These are phyloP conservation scores for Pandemis heparana DNA, from an alignment of 2,888 invertebrate species.

Conservation along the genomic window DNA sequence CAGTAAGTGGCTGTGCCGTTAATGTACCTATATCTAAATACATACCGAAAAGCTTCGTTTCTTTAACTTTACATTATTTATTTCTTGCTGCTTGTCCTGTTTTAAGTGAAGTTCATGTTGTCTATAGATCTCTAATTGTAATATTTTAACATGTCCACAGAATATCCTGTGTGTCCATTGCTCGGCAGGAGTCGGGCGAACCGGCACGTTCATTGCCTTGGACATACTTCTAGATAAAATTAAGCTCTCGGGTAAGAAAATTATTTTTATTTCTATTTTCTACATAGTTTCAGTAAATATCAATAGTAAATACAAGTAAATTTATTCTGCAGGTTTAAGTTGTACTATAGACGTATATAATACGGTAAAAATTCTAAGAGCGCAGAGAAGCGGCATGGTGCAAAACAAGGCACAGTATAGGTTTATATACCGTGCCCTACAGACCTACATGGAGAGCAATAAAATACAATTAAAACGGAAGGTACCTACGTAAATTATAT, in stretches of 20 bases:
- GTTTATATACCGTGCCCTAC: conserved; percentile 98
- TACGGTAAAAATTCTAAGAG: conserved; percentile 96
- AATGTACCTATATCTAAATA: too few relatives aligned
- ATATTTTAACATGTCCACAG: conserved; percentile 53
- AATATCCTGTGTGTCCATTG: conserved; percentile 95
- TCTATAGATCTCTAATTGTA: too few relatives aligned
- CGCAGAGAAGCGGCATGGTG: conserved; percentile 98
- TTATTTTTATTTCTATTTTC: neutral
- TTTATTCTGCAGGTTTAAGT: conserved; percentile 86
- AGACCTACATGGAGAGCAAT: conserved; percentile 92
- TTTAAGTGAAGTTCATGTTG: too few relatives aligned
- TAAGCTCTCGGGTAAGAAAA: conserved; percentile 88
- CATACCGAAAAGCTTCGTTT: neutral
- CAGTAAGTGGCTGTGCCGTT: too few relatives aligned
- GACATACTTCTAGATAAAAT: conserved; percentile 99
- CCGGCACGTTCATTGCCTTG: conserved; percentile 99
- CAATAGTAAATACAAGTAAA: neutral
- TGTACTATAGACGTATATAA: conserved; percentile 98
- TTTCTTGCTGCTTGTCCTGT: too few relatives aligned
- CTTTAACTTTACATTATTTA: neutral
- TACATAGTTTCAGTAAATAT: neutral
- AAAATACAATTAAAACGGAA: conserved; percentile 19
- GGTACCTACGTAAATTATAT: neutral
- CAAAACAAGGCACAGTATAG: conserved; percentile 99
- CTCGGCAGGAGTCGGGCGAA: conserved; percentile 98